Evolutionary conservation across 2,888 invertebrate species (phyloP).

Genomic region (Saturnia pavonia): DNA sequence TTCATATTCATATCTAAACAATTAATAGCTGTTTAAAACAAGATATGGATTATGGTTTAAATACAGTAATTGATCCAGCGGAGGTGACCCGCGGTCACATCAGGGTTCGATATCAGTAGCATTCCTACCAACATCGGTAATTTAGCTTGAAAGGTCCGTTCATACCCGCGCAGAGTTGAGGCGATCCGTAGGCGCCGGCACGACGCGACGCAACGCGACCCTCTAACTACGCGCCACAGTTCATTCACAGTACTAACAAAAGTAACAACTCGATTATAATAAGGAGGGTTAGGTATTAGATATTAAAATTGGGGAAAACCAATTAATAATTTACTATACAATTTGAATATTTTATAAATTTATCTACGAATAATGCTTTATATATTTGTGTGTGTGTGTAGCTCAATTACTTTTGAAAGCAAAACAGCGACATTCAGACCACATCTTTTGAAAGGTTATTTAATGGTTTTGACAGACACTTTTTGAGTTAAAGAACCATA

Average conservation of each 20-base stretch:
- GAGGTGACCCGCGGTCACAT: not conserved
- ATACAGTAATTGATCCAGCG: not conserved
- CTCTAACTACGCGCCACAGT: not conserved
- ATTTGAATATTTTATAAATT: no score
- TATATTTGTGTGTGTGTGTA: no score
- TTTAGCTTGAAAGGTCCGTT: slow-evolving; percentile 4
- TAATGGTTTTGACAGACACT: no score
- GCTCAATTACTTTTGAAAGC: no score
- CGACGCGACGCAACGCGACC: not conserved
- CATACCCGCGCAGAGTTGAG: not conserved
- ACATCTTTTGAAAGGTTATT: no score
- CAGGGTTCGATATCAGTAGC: slow-evolving; percentile 1
- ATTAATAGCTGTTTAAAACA: not conserved
- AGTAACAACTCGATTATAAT: not conserved
- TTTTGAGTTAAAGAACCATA: no score
- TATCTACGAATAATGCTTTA: no score
- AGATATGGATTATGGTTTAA: not conserved
- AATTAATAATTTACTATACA: no score
- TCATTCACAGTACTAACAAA: not conserved
- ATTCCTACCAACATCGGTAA: not conserved
- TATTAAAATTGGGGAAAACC: no score
- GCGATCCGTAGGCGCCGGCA: not conserved
- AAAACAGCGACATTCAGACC: no score
- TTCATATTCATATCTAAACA: not conserved
- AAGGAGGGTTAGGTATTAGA: no score